A percentile compares a stretch with the other conserved stretches of the same genome.
Conservation (phyloP, 2,113 vertebrate genomes). For the Clarias magur region DNA sequence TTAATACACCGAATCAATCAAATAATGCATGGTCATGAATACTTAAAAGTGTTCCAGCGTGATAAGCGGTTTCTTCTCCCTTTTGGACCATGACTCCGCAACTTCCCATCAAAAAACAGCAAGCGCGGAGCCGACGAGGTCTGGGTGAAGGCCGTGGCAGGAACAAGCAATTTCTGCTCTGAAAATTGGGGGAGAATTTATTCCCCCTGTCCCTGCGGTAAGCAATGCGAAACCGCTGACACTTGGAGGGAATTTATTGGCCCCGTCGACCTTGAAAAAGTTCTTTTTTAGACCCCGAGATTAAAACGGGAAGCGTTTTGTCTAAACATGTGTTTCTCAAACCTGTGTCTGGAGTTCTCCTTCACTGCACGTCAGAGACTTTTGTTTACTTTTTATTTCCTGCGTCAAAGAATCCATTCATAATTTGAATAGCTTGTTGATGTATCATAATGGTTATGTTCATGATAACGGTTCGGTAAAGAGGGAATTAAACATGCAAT, state of each 20-base stretch:
- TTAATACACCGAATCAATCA: background rate
- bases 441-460: background rate
- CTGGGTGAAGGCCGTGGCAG: constrained; percentile 40
- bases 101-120: background rate
- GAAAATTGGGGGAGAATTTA: constrained; percentile 66
- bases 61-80: background rate
- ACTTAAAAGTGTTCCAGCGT: background rate
- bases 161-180: constrained; percentile 60
- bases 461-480: background rate
- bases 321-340: constrained; percentile 61
- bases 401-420: background rate
- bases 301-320: constrained; percentile 61
- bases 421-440: background rate
- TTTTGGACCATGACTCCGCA: background rate
- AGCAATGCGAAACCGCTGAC: constrained; percentile 67
- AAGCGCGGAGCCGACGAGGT: background rate
- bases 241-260: constrained; percentile 65
- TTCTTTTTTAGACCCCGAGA: constrained; percentile 46
- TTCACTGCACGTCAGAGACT: background rate
- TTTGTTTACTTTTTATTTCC: background rate
- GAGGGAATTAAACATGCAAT: background rate
- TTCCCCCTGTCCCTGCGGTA: constrained; percentile 56
- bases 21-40: background rate
- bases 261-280: constrained; percentile 59
- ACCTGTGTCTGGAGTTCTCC: background rate